These are phyloP conservation scores for Oreochromis aureus DNA, from an alignment of 2,113 vertebrate genomes.

Conservation along the genomic window DNA sequence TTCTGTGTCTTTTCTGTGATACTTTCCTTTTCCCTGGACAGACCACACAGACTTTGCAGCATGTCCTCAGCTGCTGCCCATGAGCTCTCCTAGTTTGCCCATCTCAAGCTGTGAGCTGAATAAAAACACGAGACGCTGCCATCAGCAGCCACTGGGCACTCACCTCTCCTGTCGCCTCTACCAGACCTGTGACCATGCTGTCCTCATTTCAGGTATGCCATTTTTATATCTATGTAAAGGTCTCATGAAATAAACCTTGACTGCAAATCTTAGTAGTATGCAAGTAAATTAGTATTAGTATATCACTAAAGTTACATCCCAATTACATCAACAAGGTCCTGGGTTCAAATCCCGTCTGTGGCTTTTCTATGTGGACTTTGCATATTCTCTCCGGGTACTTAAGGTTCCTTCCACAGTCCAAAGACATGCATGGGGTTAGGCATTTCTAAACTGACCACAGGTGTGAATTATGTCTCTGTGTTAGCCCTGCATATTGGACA, in stretches of 20 bases:
- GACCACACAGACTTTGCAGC: slow-evolving; percentile 70
- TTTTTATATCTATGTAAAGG: not conserved
- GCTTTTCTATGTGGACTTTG: not conserved
- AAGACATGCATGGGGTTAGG: not conserved
- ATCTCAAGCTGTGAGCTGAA: slow-evolving; percentile 77
- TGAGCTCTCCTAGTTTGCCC: slow-evolving; percentile 53
- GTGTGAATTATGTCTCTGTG: not conserved
- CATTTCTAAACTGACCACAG: not conserved
- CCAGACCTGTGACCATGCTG: slow-evolving; percentile 80
- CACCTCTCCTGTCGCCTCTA: slow-evolving; percentile 78
- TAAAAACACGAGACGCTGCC: slow-evolving; percentile 78
- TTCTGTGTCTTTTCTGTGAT: not conserved
- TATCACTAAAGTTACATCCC: not conserved
- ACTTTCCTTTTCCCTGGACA: not conserved
- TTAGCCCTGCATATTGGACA: not conserved
- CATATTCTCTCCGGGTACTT: not conserved
- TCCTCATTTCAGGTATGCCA: slow-evolving; percentile 72
- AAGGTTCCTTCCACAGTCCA: not conserved
- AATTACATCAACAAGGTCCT: not conserved
- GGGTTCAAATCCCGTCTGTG: not conserved
- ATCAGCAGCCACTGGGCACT: slow-evolving; percentile 73
- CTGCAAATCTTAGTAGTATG: not conserved
- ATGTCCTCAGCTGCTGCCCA: slow-evolving; percentile 67
- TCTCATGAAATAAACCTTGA: not conserved
- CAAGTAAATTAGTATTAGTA: not conserved